These are phyloP conservation scores for Chionis minor DNA, from an alignment of 2,113 vertebrate genomes.

Conservation along the genomic window DNA sequence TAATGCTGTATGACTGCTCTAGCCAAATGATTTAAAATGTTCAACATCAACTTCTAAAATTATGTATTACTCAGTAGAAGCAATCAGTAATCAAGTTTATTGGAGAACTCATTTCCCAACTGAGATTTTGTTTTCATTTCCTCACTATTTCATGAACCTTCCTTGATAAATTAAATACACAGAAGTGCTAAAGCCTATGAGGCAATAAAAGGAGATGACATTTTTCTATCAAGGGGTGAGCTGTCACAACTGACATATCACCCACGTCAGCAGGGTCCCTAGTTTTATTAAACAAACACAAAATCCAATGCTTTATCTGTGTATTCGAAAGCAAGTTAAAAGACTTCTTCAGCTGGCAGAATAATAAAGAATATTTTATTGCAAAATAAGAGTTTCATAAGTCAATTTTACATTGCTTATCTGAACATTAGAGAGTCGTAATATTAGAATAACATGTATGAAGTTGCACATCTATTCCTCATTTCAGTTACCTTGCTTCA, in stretches of 20 bases:
- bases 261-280: neutral
- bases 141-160: neutral
- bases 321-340: neutral
- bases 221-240: neutral
- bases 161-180: neutral
- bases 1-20: neutral
- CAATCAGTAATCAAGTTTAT: neutral
- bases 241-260: neutral
- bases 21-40: neutral
- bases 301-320: neutral
- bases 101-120: neutral
- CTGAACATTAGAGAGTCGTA: neutral
- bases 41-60: neutral
- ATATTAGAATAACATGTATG: rapidly evolving
- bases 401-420: neutral
- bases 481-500: neutral
- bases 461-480: neutral
- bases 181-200: neutral
- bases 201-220: neutral
- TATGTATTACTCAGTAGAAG: rapidly evolving
- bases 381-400: neutral
- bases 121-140: neutral
- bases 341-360: neutral
- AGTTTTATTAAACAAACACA: neutral
- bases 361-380: neutral